Evolutionary conservation across 2,113 vertebrate species (phyloP).

Genomic region (Phalacrocorax pelagicus): DNA sequence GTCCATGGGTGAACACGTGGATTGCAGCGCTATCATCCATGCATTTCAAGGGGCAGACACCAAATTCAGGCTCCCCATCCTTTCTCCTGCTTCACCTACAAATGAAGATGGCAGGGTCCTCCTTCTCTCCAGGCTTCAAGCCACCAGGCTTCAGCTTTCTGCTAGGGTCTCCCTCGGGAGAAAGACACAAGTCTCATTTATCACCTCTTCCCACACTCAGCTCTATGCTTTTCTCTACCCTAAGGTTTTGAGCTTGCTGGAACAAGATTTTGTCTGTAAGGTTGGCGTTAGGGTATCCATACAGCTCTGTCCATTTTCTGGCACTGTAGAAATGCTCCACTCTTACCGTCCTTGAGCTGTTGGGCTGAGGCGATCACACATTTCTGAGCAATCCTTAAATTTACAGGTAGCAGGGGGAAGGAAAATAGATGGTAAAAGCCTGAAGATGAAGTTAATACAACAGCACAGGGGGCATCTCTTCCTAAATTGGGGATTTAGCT

Average conservation of each 20-base stretch:
- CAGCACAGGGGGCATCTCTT: neutral
- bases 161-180: neutral
- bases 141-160: neutral
- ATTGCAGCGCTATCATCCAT: neutral
- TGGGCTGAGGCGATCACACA: neutral
- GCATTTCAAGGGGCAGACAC: neutral
- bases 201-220: neutral
- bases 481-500: neutral
- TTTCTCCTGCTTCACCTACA: neutral
- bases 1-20: fast-evolving
- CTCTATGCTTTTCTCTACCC: neutral
- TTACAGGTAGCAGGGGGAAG: neutral
- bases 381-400: neutral
- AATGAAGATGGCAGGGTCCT: neutral
- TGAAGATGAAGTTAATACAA: neutral
- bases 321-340: neutral
- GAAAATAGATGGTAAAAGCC: neutral
- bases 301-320: neutral
- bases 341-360: fast-evolving
- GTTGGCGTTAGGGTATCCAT: neutral
- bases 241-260: neutral
- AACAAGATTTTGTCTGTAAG: neutral
- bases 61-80: neutral
- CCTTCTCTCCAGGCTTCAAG: neutral
- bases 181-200: neutral